phyloP scores from a whole-genome alignment of 2,888 invertebrate genomes.

The Drosophila maculinotata region DNA sequence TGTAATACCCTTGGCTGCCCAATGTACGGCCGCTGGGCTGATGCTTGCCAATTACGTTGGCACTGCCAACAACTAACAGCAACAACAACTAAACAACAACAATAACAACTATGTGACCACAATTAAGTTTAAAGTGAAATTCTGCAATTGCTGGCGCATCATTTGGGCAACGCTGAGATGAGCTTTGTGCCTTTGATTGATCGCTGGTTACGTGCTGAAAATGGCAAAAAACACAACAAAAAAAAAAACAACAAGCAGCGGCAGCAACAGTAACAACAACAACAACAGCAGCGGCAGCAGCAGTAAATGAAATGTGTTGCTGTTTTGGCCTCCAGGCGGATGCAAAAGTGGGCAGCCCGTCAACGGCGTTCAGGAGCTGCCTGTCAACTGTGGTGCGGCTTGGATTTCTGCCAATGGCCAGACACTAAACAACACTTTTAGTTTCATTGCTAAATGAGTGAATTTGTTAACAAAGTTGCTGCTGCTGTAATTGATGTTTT shows the following conservation, averaged over 20 bases:
- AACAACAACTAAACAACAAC: slow-evolving; percentile 24
- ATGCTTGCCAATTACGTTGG: slow-evolving; percentile 70
- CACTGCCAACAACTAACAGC: slow-evolving; percentile 32
- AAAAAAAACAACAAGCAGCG: slow-evolving; percentile 4
- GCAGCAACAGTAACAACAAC: slow-evolving; percentile 13
- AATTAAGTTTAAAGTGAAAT: slow-evolving; percentile 75
- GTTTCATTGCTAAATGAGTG: slow-evolving; percentile 78
- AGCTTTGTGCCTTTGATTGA: slow-evolving; percentile 72
- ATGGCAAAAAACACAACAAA: slow-evolving; percentile 33
- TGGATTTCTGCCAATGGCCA: slow-evolving; percentile 56
- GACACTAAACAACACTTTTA: slow-evolving; percentile 79
- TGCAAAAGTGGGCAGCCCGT: slow-evolving; percentile 65
- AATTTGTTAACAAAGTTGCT: slow-evolving; percentile 69
- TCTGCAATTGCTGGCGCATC: slow-evolving; percentile 76
- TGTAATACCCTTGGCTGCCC: slow-evolving; percentile 73
- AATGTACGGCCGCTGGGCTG: slow-evolving; percentile 54
- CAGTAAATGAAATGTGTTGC: slow-evolving; percentile 36
- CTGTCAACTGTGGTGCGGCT: slow-evolving; percentile 61
- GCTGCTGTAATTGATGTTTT: slow-evolving; percentile 57
- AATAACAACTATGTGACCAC: slow-evolving; percentile 53
- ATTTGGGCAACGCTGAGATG: slow-evolving; percentile 58
- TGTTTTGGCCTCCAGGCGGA: slow-evolving; percentile 62
- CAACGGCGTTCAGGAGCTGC: slow-evolving; percentile 70
- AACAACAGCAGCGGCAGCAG: slow-evolving; percentile 22
- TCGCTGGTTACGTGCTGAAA: slow-evolving; percentile 75